Evolutionary conservation across 2,797 vertebrate species (phyloP).

Genomic region (Melanotaenia trifasciata): DNA sequence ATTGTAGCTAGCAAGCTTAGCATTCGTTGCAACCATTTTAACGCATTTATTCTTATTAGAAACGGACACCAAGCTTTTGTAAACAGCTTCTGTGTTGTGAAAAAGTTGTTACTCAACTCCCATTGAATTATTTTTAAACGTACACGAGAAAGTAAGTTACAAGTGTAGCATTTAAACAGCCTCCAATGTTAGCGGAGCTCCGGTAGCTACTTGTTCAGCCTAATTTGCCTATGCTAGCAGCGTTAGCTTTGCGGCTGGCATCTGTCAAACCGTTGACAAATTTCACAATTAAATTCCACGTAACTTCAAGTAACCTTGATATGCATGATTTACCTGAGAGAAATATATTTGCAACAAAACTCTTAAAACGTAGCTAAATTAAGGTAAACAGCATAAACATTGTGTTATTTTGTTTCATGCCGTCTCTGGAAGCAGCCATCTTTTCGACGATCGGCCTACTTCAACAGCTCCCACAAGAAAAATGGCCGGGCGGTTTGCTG

Average conservation of each 20-base stretch:
- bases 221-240: constrained; percentile 64
- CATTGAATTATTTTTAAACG: neutral
- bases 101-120: fast-evolving
- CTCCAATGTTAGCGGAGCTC: constrained; percentile 34
- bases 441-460: constrained; percentile 84
- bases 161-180: neutral
- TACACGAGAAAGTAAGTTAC: fast-evolving
- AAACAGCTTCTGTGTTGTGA: fast-evolving
- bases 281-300: constrained; percentile 71
- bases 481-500: constrained; percentile 82
- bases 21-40: constrained; percentile 47
- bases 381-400: constrained; percentile 48
- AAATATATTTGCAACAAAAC: constrained; percentile 28
- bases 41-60: constrained; percentile 13
- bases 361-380: constrained; percentile 33
- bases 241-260: constrained; percentile 65
- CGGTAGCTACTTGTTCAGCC: constrained; percentile 65
- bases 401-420: constrained; percentile 83
- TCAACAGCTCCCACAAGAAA: constrained; percentile 85
- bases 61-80: neutral
- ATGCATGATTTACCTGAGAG: constrained; percentile 61
- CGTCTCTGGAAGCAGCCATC: constrained; percentile 88
- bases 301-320: neutral
- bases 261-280: constrained; percentile 69
- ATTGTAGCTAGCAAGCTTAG: constrained; percentile 78